Evolutionary conservation across 2,113 vertebrate genomes (phyloP), one percentile per base, ranked within the genome.

Genomic region (Rattus rattus): DNA sequence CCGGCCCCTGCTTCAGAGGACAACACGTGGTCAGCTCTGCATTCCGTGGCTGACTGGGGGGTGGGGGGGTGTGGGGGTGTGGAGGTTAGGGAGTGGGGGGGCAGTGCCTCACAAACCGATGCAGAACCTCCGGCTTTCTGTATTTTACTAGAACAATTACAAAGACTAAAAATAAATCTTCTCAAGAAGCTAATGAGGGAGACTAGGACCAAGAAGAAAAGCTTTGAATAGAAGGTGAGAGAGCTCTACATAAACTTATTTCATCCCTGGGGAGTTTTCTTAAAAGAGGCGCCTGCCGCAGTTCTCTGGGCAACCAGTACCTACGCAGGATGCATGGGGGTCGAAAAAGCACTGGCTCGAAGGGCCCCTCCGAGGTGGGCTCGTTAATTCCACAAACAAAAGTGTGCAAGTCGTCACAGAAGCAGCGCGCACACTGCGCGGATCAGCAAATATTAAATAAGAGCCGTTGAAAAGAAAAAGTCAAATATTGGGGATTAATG

Each of bases 391-490:
- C 73, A 93, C 33, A 86, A 86, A 86, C n/a, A 70, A 59, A 96
- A 59, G 87, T 30, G 33, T 30, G 86, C 70, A n/a, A 67, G 39
- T 84, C 59, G 33, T 73, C 81, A 1, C 49, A 59, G 76, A 86
- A 85, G 76, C 22, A 33, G 76, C 47, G 73, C n/a, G 1, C 73
- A n/a, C 91, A 69, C 65, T 63, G 30, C n/a, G 11, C 11, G 4
- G 63, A 96, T 84, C 95, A 84, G 61, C 86, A 97, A 91, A 97
- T 80, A 59, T 93, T 77, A 94, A 95, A 94, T 87, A 91, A 94
- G 67, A 87, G 49, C 79, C 92, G 85, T 79, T 96, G 87, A 96
- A 97, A 97, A 86, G 81, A 59, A 95, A 86, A 97, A 97, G 93
- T 65, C 91, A 97, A 96, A 97, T 95, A 93, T 39, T 83, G 84